phyloP scores from a whole-genome alignment of 1,140 invertebrate genomes.

The Bombus consobrinus region DNA sequence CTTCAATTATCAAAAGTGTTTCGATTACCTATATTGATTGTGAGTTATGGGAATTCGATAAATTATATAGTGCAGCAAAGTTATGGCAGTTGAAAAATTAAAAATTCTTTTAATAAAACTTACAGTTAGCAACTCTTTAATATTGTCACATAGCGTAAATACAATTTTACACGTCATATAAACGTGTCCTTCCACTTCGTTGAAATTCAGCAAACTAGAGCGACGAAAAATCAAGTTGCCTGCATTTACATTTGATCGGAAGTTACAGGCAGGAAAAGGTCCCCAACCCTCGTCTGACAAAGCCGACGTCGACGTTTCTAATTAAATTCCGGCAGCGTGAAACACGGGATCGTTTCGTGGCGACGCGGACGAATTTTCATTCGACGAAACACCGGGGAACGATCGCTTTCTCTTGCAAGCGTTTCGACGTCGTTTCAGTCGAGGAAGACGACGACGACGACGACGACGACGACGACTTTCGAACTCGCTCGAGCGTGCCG shows the following conservation, averaged over 20 bases:
- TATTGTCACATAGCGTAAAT: too few relatives aligned
- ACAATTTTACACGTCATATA: neutral
- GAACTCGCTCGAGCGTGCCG: constrained; percentile 1
- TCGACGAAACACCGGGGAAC: neutral
- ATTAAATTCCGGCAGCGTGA: constrained; percentile 15
- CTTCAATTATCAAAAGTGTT: neutral
- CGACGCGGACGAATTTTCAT: neutral
- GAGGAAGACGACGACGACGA: neutral
- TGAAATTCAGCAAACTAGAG: neutral
- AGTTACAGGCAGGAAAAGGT: neutral
- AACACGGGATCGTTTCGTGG: constrained; percentile 18
- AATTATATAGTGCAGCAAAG: too few relatives aligned
- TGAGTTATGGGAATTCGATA: too few relatives aligned
- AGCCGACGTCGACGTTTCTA: constrained; percentile 15
- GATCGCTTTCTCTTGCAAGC: neutral
- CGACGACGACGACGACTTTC: constrained; percentile 12
- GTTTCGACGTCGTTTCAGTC: neutral
- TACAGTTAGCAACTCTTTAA: too few relatives aligned
- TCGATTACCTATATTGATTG: neutral
- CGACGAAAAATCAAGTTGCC: neutral
- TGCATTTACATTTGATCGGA: neutral
- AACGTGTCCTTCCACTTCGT: neutral
- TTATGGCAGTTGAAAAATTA: too few relatives aligned
- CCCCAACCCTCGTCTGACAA: too few relatives aligned
- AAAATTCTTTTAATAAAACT: too few relatives aligned